These are phyloP conservation scores for Microctenopoma steveboyesi DNA, from an alignment of 2,797 vertebrate species.

Conservation along the genomic window DNA sequence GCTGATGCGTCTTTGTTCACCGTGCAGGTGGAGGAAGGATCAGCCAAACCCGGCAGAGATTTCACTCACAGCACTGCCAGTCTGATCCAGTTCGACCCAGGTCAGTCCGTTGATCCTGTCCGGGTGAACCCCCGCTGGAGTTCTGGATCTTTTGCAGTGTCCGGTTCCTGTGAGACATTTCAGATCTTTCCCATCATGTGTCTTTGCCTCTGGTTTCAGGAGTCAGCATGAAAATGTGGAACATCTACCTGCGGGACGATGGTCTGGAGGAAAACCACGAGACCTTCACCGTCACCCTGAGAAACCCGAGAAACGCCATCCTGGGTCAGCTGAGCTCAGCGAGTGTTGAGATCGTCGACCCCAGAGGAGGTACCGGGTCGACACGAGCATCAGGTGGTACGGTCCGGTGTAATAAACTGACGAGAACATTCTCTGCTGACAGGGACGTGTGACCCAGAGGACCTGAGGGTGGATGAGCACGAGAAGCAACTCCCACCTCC, in stretches of 20 bases:
- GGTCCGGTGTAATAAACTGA: not conserved
- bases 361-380: conserved; percentile 67
- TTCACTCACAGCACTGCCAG: conserved; percentile 79
- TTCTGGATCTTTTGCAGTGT: too few species aligned
- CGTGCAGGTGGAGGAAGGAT: conserved; percentile 79
- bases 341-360: conserved; percentile 78
- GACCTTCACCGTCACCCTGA: conserved; percentile 76
- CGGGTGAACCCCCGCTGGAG: too few species aligned
- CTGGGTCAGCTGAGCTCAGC: conserved; percentile 78
- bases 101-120: conserved; percentile 4
- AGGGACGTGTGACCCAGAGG: conserved; percentile 73
- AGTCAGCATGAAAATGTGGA: conserved; percentile 83
- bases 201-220: conserved; percentile 64
- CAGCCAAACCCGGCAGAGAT: conserved; percentile 75
- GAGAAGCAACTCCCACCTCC: conserved; percentile 29
- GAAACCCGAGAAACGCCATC: conserved; percentile 74
- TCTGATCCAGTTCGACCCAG: conserved; percentile 85
- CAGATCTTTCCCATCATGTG: not conserved
- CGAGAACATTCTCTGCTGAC: not conserved
- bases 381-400: too few species aligned
- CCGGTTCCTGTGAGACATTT: too few species aligned
- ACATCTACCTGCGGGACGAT: conserved; percentile 79
- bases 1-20: not conserved
- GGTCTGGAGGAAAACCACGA: conserved; percentile 85
- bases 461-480: conserved; percentile 51